A percentile compares a stretch with the other conserved stretches of the same genome.
Conservation (phyloP, 2,888 invertebrate species). For the Embidobia sp. region DNA sequence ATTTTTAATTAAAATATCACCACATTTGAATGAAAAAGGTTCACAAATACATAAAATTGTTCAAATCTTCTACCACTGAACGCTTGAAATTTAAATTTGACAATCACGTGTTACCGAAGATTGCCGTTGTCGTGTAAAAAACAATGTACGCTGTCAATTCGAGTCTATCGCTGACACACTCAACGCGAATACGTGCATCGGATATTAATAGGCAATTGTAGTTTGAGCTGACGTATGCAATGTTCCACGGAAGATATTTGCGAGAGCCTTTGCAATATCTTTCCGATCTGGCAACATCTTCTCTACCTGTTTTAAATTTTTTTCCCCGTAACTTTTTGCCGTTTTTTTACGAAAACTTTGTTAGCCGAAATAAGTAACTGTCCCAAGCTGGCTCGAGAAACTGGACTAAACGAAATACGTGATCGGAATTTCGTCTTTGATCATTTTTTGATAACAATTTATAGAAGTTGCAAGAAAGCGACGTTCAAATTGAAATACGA, state of each 20-base stretch:
- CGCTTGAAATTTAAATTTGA: too few relatives aligned
- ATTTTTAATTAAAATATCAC: too few relatives aligned
- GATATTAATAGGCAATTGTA: conserved; percentile 44
- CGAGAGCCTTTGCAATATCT: too few relatives aligned
- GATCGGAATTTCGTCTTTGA: conserved; percentile 17
- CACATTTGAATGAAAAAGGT: too few relatives aligned
- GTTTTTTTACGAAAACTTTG: too few relatives aligned
- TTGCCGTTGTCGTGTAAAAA: background rate
- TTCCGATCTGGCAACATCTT: conserved; percentile 2
- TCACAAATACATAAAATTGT: too few relatives aligned
- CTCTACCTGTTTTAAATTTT: background rate
- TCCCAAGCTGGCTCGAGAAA: conserved; percentile 18
- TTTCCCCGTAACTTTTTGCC: too few relatives aligned
- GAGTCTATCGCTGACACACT: conserved; percentile 27
- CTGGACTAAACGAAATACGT: conserved; percentile 12
- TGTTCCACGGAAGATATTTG: conserved; percentile 40
- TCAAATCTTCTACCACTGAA: too few relatives aligned
- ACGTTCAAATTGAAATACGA: conserved; percentile 20
- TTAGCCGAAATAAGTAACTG: background rate
- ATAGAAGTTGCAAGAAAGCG: background rate
- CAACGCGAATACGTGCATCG: conserved; percentile 26
- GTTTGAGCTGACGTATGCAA: conserved; percentile 38
- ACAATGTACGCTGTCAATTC: conserved; percentile 15
- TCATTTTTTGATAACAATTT: conserved; percentile 16
- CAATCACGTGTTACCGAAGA: too few relatives aligned